These are phyloP conservation scores for Tillus elongatus DNA, from an alignment of 2,888 invertebrate species.

Conservation along the genomic window DNA sequence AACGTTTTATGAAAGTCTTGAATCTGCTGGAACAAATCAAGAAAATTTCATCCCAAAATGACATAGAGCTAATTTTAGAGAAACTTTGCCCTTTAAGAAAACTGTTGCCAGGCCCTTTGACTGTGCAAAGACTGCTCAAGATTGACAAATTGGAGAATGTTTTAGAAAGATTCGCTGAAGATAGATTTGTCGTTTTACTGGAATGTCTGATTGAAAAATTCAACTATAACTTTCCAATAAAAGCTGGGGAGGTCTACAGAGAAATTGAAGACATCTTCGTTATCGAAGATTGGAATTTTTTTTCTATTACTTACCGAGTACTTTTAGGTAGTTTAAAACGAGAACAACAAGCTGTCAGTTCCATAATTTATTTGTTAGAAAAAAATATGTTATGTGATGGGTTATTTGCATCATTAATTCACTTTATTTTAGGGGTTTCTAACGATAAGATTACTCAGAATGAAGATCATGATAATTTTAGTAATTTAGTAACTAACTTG, in stretches of 20 bases:
- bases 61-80: constrained; percentile 33
- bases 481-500: constrained; percentile 51
- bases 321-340: constrained; percentile 45
- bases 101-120: constrained; percentile 48
- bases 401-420: constrained; percentile 44
- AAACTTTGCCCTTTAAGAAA: constrained; percentile 33
- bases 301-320: constrained; percentile 43
- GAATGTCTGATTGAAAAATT: constrained; percentile 44
- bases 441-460: constrained; percentile 23
- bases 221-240: constrained; percentile 50
- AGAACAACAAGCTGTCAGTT: constrained; percentile 36
- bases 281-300: constrained; percentile 46
- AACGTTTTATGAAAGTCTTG: constrained; percentile 32
- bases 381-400: constrained; percentile 49
- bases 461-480: constrained; percentile 20
- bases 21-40: constrained; percentile 23
- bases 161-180: constrained; percentile 40
- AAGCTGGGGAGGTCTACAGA: constrained; percentile 38
- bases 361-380: constrained; percentile 42
- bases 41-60: constrained; percentile 34
- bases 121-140: constrained; percentile 55
- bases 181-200: constrained; percentile 46
- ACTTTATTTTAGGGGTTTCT: constrained; percentile 15
- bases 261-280: constrained; percentile 44
- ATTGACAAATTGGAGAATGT: constrained; percentile 41